A percentile compares a stretch with the other conserved stretches of the same genome.
Conservation (phyloP, 2,888 invertebrate species). For the Drosophila dives region DNA sequence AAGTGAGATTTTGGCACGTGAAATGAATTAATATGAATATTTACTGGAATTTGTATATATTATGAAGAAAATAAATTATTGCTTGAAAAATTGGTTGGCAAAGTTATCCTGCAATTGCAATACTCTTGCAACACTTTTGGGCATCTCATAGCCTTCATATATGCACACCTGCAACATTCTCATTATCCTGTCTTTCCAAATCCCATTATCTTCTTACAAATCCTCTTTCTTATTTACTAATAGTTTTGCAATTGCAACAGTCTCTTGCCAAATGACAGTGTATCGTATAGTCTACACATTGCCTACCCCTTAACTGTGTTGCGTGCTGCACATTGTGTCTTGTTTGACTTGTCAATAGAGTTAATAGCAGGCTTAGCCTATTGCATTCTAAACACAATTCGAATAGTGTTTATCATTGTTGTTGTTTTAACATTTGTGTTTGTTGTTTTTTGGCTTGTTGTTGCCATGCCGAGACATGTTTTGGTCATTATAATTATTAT, state of each 20-base stretch:
- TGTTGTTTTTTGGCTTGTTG: constrained; percentile 34
- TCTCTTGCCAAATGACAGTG: neutral
- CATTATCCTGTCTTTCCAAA: neutral
- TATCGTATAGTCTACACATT: neutral
- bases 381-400: constrained; percentile 60
- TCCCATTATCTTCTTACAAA: neutral
- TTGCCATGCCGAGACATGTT: constrained; percentile 66
- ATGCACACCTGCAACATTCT: neutral
- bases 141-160: no score
- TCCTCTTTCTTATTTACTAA: neutral
- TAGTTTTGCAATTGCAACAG: neutral
- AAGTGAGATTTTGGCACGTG: neutral
- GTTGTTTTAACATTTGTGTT: constrained; percentile 14
- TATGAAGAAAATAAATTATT: neutral
- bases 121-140: neutral
- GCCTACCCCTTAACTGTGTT: neutral
- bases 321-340: neutral
- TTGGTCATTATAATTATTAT: constrained; percentile 68
- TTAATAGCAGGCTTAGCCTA: constrained; percentile 59
- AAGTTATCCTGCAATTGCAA: no score
- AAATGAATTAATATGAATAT: neutral
- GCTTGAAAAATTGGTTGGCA: no score
- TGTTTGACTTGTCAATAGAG: constrained; percentile 32
- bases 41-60: neutral
- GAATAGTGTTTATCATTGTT: constrained; percentile 26